These are phyloP conservation scores for Epirrhoe tristata DNA, from an alignment of 2,888 invertebrate species.

Conservation along the genomic window DNA sequence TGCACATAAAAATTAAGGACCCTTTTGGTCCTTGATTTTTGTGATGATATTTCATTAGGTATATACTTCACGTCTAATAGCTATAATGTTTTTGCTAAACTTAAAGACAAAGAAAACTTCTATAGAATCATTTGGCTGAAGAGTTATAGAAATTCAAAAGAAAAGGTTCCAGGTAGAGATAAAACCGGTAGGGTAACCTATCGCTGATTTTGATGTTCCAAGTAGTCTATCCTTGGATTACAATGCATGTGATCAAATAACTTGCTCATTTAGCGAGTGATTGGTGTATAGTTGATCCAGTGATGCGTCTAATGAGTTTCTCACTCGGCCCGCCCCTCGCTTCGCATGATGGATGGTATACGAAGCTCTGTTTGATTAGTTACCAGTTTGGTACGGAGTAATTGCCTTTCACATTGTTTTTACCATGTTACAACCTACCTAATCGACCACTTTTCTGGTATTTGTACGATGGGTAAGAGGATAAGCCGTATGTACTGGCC, in stretches of 20 bases:
- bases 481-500: too few relatives aligned
- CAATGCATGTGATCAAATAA: background rate
- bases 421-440: constrained; percentile 11
- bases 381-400: constrained; percentile 44
- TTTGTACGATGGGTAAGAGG: background rate
- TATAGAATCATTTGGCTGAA: too few relatives aligned
- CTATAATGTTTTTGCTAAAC: constrained; percentile 1
- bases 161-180: too few relatives aligned
- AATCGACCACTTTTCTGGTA: background rate
- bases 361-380: constrained; percentile 78
- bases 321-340: constrained; percentile 60
- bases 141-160: too few relatives aligned
- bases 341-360: constrained; percentile 78
- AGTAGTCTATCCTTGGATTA: background rate
- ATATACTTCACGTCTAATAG: background rate
- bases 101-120: background rate
- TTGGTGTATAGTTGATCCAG: constrained; percentile 30
- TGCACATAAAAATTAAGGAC: background rate
- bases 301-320: constrained; percentile 69
- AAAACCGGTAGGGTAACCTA: too few relatives aligned
- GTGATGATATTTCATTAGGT: constrained; percentile 2
- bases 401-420: constrained; percentile 32
- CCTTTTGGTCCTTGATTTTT: constrained; percentile 13
- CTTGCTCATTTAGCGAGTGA: constrained; percentile 15
- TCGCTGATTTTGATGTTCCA: background rate